Base-by-base conservation (phyloP, 64 coral and sea anemone species). In the Porites australiensis region DNA sequence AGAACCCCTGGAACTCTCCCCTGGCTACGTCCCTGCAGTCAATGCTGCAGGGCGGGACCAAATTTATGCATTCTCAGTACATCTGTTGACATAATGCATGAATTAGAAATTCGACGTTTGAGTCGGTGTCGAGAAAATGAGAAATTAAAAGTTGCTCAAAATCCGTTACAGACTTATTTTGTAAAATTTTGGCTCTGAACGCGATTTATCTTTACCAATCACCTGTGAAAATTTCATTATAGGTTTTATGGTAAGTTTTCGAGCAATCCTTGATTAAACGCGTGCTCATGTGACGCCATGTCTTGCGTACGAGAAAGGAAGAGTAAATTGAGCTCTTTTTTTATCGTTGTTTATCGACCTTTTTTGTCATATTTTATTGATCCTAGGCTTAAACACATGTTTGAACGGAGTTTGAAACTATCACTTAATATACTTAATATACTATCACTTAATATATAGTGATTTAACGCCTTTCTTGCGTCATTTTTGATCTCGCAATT, bases 381-480 rank as follows among this genome's bases (percentile, higher is more conserved):
- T 23, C 11, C 20, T 23, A 6, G 67, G 18, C 20, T 70, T 23
- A 23, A 23, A 23, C 21, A 70, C 22, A 70, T 70, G 20, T 44
- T 70, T 70, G 67, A 70, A 70, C 67, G 67, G 67, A 70, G n/a
- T 70, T 70, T 70, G n/a, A 70, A 70, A 70, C 67, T 70, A 70
- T 70, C 19, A 23, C 67, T 70, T n/a, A n/a, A 6, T 70, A 70
- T 70, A 70, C 67, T 4, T 5, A 70, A 37, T 37, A 37, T 37
- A 37, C 27, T 37, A 37, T 37, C 27, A 37, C 27, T 37, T 37
- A 37, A 37, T 37, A 37, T 37, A 37, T 37, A 70, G 67, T 70
- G 67, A 70, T 70, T 70, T 70, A 70, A 70, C 67, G 67, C 20
- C 1, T 70, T 70, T 70, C 21, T 27, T 7, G 67, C 20, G 67